Evolutionary conservation across 2,797 vertebrate species (phyloP).

Genomic region (Arrhamphus sclerolepis): DNA sequence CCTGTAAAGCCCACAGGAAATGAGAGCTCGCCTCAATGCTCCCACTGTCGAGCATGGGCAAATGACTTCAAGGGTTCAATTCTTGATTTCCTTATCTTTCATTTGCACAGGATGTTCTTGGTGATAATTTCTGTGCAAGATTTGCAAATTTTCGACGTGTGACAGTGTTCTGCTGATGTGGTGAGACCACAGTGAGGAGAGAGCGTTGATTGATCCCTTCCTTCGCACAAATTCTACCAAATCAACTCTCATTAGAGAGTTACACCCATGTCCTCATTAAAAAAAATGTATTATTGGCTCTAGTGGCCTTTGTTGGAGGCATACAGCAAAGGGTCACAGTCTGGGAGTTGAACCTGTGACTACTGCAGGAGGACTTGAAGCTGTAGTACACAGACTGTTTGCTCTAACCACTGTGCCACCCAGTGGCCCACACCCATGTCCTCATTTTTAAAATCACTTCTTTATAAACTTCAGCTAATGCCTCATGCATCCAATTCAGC

Average conservation of each 20-base stretch:
- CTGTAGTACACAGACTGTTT: too few species aligned
- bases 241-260: constrained; percentile 27
- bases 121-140: constrained; percentile 8
- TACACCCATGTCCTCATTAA: constrained; percentile 6
- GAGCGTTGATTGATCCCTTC: constrained; percentile 21
- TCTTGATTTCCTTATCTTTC: constrained; percentile 11
- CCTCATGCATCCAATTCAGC: constrained; percentile 25
- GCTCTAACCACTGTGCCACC: too few species aligned
- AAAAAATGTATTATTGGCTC: too few species aligned
- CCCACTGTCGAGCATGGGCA: not conserved
- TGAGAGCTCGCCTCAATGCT: not conserved
- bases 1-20: constrained; percentile 7
- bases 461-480: constrained; percentile 34
- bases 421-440: constrained; percentile 12
- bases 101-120: constrained; percentile 9
- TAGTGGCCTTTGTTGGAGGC: too few species aligned
- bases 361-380: too few species aligned
- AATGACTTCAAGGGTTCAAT: not conserved
- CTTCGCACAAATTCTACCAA: constrained; percentile 21
- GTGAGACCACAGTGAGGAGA: constrained; percentile 15
- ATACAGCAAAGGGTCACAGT: too few species aligned
- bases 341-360: too few species aligned
- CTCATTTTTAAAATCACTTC: constrained; percentile 21
- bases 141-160: constrained; percentile 15
- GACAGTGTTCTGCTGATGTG: constrained; percentile 11